These are phyloP conservation scores for Microtus oregoni DNA, from an alignment of 2,113 vertebrate species.

Conservation along the genomic window DNA sequence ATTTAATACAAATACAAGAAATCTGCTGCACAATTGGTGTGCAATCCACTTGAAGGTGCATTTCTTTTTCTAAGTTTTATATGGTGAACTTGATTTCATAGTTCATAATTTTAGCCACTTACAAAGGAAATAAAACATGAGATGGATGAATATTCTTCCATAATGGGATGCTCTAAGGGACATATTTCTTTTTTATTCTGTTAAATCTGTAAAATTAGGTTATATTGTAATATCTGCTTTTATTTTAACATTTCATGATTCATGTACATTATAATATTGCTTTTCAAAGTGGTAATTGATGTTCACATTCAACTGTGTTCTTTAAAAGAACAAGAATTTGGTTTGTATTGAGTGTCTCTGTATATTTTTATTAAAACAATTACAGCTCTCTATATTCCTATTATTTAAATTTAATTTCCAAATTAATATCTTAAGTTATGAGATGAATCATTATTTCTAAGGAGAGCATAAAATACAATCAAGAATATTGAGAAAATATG, in stretches of 20 bases:
- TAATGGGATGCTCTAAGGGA: not conserved
- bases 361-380: slow-evolving; percentile 61
- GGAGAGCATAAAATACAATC: slow-evolving; percentile 45
- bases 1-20: not conserved
- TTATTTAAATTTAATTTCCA: slow-evolving; percentile 51
- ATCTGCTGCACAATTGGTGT: not conserved
- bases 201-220: slow-evolving; percentile 38
- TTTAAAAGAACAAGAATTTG: slow-evolving; percentile 49
- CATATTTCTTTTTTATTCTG: not conserved
- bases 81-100: not conserved
- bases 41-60: slow-evolving; percentile 12
- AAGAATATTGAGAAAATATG: slow-evolving; percentile 45
- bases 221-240: slow-evolving; percentile 60
- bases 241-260: slow-evolving; percentile 60
- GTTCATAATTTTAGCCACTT: slow-evolving; percentile 17
- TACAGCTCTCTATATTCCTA: slow-evolving; percentile 22
- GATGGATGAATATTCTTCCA: slow-evolving; percentile 6
- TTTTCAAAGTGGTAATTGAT: slow-evolving; percentile 53
- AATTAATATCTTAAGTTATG: slow-evolving; percentile 51
- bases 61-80: slow-evolving; percentile 14
- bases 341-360: slow-evolving; percentile 35
- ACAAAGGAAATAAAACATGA: slow-evolving; percentile 20
- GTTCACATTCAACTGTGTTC: slow-evolving; percentile 47
- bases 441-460: slow-evolving; percentile 61
- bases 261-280: slow-evolving; percentile 44